Percentiles rank a stretch among this genome's conserved stretches.
Evolutionary conservation across 1,140 invertebrate genomes (phyloP).

Genomic region (Neelides sp.): DNA sequence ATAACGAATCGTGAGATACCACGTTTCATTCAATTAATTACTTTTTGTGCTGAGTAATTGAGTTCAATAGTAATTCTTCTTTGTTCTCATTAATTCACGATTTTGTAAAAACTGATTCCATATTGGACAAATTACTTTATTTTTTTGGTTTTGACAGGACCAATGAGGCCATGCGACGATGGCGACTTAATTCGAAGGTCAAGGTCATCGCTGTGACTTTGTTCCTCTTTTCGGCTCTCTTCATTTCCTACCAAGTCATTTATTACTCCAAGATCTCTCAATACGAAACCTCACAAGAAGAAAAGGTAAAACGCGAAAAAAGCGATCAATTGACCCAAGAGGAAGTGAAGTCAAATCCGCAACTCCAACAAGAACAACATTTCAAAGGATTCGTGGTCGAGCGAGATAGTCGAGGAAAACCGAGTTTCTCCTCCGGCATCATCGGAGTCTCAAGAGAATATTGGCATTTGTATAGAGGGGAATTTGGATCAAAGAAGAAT

Average conservation of each 20-base stretch:
- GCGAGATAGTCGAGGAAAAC: no score
- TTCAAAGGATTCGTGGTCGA: no score
- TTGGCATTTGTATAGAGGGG: conserved; percentile 13
- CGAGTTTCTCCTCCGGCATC: conserved; percentile 6
- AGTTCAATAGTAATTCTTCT: no score
- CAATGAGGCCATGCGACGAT: conserved; percentile 13
- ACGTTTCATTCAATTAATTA: no score
- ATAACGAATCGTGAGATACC: no score
- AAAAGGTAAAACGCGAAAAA: background rate
- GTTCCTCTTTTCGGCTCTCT: conserved; percentile 20
- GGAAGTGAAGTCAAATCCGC: no score
- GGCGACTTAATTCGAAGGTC: conserved; percentile 17
- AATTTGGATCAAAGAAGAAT: conserved; percentile 3
- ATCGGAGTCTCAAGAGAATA: conserved; percentile 22
- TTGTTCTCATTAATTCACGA: no score
- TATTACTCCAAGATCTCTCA: conserved; percentile 18
- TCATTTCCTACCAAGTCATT: conserved; percentile 25
- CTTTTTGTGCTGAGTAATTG: no score
- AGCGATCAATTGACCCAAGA: background rate
- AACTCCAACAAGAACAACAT: no score
- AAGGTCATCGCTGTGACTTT: conserved; percentile 16
- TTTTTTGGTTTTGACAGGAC: background rate
- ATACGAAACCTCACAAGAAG: conserved; percentile 11
- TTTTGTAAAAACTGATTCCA: no score
- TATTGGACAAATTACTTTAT: no score